These are phyloP conservation scores for Ovibos moschatus DNA, from an alignment of 2,113 vertebrate species.

Conservation along the genomic window DNA sequence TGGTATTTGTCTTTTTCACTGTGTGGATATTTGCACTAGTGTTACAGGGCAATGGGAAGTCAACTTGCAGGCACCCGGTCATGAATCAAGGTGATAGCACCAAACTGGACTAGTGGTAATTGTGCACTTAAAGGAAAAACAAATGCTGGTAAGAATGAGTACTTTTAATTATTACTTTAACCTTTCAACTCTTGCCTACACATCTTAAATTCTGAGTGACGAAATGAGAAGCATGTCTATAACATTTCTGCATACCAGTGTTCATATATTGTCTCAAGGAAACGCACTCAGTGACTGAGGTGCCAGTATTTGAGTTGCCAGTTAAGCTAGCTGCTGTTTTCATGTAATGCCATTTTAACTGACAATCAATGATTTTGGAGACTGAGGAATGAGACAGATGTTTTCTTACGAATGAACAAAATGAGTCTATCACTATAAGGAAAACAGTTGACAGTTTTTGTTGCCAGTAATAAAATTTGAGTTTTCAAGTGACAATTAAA, in stretches of 20 bases:
- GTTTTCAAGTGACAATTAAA: neutral
- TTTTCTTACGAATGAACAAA: constrained; percentile 28
- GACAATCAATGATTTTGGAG: neutral
- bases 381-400: neutral
- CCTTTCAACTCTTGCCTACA: neutral
- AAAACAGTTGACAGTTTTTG: neutral
- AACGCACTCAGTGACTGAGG: neutral
- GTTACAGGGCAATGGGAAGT: neutral
- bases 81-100: neutral
- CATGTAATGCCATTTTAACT: neutral
- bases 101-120: neutral
- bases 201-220: neutral
- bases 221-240: neutral
- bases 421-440: neutral
- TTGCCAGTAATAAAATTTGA: neutral
- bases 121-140: neutral
- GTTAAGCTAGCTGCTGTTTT: neutral
- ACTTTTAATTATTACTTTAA: neutral
- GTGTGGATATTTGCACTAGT: neutral
- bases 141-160: neutral
- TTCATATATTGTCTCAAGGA: neutral
- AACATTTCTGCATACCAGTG: neutral
- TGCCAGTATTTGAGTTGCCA: neutral
- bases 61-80: no score
- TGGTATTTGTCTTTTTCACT: neutral